phyloP scores from a whole-genome alignment of 2,888 invertebrate species.

The Drosophila nr. medialis region DNA sequence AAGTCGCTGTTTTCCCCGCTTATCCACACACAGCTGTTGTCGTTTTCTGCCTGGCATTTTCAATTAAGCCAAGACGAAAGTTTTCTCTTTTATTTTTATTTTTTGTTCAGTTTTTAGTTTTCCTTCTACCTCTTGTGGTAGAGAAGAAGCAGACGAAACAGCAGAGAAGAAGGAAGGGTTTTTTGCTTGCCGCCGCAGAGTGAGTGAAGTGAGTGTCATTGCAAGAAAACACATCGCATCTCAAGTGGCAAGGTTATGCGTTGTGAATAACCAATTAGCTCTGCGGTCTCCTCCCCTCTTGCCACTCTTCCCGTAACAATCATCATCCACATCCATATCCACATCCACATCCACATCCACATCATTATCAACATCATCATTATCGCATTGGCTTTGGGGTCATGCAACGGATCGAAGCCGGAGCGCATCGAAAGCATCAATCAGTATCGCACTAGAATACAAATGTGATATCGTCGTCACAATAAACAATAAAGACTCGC shows the following conservation, averaged over 20 bases:
- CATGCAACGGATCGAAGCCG: slow-evolving; percentile 45
- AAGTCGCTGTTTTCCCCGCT: slow-evolving; percentile 34
- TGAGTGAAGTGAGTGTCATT: slow-evolving; percentile 47
- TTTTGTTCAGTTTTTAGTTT: neutral
- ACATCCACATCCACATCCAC: neutral
- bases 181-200: slow-evolving; percentile 27
- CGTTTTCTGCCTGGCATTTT: slow-evolving; percentile 66
- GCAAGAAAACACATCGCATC: slow-evolving; percentile 27
- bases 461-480: slow-evolving; percentile 10
- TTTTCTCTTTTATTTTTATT: slow-evolving; percentile 29
- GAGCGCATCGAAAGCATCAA: slow-evolving; percentile 18
- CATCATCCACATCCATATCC: slow-evolving; percentile 6
- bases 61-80: slow-evolving; percentile 71
- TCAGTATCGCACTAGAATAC: slow-evolving; percentile 17
- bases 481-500: neutral
- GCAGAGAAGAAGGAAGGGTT: slow-evolving; percentile 28
- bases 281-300: slow-evolving; percentile 47
- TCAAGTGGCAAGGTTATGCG: slow-evolving; percentile 76
- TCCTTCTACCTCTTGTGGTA: neutral
- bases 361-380: slow-evolving; percentile 1
- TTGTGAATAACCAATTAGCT: slow-evolving; percentile 75
- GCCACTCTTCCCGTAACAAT: slow-evolving; percentile 9
- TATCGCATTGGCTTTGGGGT: slow-evolving; percentile 60
- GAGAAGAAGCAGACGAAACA: neutral
- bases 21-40: slow-evolving; percentile 66